Conservation (phyloP, 2,888 invertebrate species). For the Drosophila fulvimacula region DNA sequence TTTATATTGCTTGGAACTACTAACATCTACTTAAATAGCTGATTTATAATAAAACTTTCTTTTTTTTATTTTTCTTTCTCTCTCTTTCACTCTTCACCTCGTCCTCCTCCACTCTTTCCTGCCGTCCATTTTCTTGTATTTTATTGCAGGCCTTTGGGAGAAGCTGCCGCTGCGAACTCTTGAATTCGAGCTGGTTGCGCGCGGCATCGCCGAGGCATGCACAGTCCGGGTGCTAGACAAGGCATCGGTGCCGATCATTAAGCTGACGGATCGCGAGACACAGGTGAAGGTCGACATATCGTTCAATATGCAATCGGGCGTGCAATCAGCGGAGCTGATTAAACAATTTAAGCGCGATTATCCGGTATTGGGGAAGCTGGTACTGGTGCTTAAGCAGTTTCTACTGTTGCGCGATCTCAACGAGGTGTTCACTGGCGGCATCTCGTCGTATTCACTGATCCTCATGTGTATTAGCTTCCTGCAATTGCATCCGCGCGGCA, state of each 20-base stretch:
- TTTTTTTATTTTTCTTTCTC: not conserved
- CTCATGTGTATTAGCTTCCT: slow-evolving; percentile 99
- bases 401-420: slow-evolving; percentile 98
- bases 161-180: slow-evolving; percentile 95
- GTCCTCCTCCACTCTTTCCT: not conserved
- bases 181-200: slow-evolving; percentile 94
- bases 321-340: slow-evolving; percentile 97
- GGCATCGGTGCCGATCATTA: slow-evolving; percentile 99
- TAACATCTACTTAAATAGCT: not conserved
- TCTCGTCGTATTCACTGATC: slow-evolving; percentile 99
- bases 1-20: not conserved
- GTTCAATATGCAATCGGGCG: slow-evolving; percentile 99
- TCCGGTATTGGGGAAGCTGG: slow-evolving; percentile 96
- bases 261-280: slow-evolving; percentile 94
- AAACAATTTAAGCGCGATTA: slow-evolving; percentile 94
- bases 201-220: slow-evolving; percentile 94
- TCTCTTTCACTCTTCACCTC: not conserved
- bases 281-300: slow-evolving; percentile 98
- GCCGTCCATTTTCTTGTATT: not conserved
- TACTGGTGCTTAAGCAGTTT: slow-evolving; percentile 99
- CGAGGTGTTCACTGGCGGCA: slow-evolving; percentile 99
- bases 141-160: slow-evolving; percentile 90
- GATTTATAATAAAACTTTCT: not conserved
- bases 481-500: slow-evolving; percentile 94
- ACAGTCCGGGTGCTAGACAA: slow-evolving; percentile 98